These are phyloP conservation scores for Diploscapter pachys DNA, from an alignment of 1,140 invertebrate genomes.

Conservation along the genomic window DNA sequence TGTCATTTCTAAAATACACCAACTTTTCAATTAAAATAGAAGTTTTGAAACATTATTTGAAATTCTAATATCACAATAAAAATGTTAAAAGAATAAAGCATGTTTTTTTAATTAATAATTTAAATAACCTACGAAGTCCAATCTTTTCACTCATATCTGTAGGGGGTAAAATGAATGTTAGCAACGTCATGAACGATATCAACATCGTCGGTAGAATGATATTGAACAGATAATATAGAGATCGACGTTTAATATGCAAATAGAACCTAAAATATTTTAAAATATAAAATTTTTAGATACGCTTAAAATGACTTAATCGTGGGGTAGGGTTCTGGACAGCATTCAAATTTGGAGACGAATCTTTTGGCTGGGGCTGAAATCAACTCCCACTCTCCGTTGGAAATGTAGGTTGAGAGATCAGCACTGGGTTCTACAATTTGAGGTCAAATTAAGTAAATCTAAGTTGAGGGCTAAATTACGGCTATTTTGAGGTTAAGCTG, in stretches of 20 bases:
- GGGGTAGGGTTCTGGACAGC: constrained; percentile 74
- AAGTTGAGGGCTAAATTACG: not conserved
- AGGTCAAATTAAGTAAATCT: not conserved
- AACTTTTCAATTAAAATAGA: not conserved
- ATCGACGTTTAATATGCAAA: constrained; percentile 81
- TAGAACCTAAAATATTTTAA: constrained; percentile 72
- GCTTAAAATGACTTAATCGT: constrained; percentile 69
- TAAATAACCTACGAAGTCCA: constrained; percentile 37
- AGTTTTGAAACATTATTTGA: not conserved
- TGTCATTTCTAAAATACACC: constrained; percentile 78
- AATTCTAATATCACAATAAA: too few relatives aligned
- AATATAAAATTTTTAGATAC: not conserved
- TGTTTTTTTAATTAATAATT: too few relatives aligned
- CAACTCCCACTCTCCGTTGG: constrained; percentile 86
- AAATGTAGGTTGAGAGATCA: constrained; percentile 89
- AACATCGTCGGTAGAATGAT: constrained; percentile 96
- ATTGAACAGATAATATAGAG: constrained; percentile 99
- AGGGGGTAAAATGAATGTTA: constrained; percentile 93
- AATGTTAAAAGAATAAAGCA: too few relatives aligned
- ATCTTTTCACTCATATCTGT: constrained; percentile 48
- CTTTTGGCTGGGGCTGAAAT: constrained; percentile 52
- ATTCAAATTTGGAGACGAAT: constrained; percentile 60
- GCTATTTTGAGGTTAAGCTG: not conserved
- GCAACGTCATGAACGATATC: constrained; percentile 93
- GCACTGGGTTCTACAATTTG: constrained; percentile 55